Evolutionary conservation across 2,888 invertebrate species (phyloP).

Genomic region (Perizoma flavofasciatum): DNA sequence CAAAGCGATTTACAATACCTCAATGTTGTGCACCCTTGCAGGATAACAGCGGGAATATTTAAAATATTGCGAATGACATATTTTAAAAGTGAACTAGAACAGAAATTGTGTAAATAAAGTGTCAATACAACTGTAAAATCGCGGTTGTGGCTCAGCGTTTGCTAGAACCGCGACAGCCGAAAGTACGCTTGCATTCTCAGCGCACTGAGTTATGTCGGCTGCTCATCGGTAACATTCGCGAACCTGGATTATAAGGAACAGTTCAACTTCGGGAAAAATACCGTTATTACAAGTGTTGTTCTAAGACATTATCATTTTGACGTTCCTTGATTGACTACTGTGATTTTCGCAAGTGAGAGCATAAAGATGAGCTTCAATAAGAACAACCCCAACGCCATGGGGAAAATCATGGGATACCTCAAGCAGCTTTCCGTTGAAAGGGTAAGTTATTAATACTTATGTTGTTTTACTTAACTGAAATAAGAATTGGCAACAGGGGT

Average conservation of each 20-base stretch:
- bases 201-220: slow-evolving; percentile 59
- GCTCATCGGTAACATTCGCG: slow-evolving; percentile 59
- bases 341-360: slow-evolving; percentile 46
- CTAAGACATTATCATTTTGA: slow-evolving; percentile 74
- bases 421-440: slow-evolving; percentile 80
- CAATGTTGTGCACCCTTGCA: slow-evolving; percentile 69
- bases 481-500: not conserved
- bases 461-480: not conserved
- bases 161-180: slow-evolving; percentile 29
- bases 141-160: slow-evolving; percentile 49
- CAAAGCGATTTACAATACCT: slow-evolving; percentile 58
- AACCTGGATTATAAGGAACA: slow-evolving; percentile 71
- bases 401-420: slow-evolving; percentile 79
- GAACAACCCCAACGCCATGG: slow-evolving; percentile 79
- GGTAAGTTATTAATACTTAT: slow-evolving; percentile 58
- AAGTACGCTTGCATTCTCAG: slow-evolving; percentile 35
- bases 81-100: slow-evolving; percentile 43
- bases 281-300: slow-evolving; percentile 60
- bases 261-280: slow-evolving; percentile 52
- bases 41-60: slow-evolving; percentile 62
- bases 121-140: slow-evolving; percentile 60
- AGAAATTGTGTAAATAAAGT: slow-evolving; percentile 37
- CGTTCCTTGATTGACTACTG: slow-evolving; percentile 67
- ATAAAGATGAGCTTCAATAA: slow-evolving; percentile 81
- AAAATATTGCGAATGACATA: slow-evolving; percentile 55